Evolutionary conservation across 2,888 invertebrate genomes (phyloP), one percentile per base, ranked within the genome.

Genomic region (Erannis defoliaria): DNA sequence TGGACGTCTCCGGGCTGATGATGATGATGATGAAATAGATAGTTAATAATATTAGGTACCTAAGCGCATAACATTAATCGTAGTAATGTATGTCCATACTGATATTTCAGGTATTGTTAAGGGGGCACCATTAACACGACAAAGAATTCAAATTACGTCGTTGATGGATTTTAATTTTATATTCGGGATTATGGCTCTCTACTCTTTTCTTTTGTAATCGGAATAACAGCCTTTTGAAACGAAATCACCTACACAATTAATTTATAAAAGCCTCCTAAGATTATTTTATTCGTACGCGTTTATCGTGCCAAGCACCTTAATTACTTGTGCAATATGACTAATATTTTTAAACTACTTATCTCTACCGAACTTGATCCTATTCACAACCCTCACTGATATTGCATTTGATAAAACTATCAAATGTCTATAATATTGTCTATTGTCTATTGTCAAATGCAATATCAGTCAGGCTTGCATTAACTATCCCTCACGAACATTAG

Each of bases 71-170:
- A n/a, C n/a, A n/a, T n/a, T n/a, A n/a, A n/a, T n/a, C 5, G n/a
- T 14, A n/a, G 14, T n/a, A n/a, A 35, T 14, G 4, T 1, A 12
- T 33, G 18, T 18, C 35, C 62, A 21, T 57, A 57, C 62, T 56
- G 62, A 23, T 18, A 21, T 18, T 35, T 10, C 6, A 23, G 16
- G n/a, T 46, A 53, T 35, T 18, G 35, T 48, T 53, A 56, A 56
- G 74, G 72, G 72, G 69, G 68, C 73, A 49, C 74, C 75, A 84
- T 84, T 84, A 78, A 70, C 80, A 78, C 77, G 76, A 84, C 79
- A 81, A 82, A 82, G 80, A 77, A 77, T 77, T 74, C 69, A 71
- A 75, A 78, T 77, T 71, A 78, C 76, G 73, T 73, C 64, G 71
- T 70, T 61, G 70, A 70, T 74, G 71, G 69, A 70, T 80, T 82